These are phyloP conservation scores for Rugalucina vietnamica DNA, from an alignment of 2,888 invertebrate species.

Conservation along the genomic window DNA sequence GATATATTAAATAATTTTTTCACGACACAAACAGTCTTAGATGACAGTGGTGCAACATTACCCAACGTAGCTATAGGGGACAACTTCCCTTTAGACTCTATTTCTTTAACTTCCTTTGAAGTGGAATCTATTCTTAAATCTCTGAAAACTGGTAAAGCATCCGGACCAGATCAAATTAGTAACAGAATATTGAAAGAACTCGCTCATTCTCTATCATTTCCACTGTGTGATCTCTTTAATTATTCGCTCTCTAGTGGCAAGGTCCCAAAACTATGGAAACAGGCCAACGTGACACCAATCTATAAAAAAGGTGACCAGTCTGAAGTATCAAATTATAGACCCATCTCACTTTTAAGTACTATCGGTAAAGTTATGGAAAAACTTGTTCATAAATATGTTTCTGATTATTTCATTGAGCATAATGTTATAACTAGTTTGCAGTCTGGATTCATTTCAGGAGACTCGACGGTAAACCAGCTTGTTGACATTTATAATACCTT, in stretches of 20 bases:
- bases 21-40: background rate
- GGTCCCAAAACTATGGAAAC: conserved; percentile 17
- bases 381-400: conserved; percentile 9
- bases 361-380: conserved; percentile 21
- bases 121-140: background rate
- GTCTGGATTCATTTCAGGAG: background rate
- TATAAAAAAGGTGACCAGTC: conserved; percentile 3
- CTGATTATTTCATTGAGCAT: background rate
- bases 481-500: background rate
- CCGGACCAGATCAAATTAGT: background rate
- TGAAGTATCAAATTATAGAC: conserved; percentile 5
- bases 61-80: background rate
- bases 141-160: background rate
- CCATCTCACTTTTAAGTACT: conserved; percentile 12
- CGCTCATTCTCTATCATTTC: background rate
- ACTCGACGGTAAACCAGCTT: background rate
- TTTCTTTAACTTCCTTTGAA: background rate
- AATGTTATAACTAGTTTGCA: background rate
- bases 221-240: conserved; percentile 14
- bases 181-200: conserved; percentile 3
- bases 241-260: background rate
- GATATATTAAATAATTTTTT: conserved; percentile 9
- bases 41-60: background rate
- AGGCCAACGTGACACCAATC: conserved; percentile 17
- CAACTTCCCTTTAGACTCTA: background rate